Evolutionary conservation across 1,140 invertebrate species (phyloP).

Genomic region (Pogonomyrmex californicus): DNA sequence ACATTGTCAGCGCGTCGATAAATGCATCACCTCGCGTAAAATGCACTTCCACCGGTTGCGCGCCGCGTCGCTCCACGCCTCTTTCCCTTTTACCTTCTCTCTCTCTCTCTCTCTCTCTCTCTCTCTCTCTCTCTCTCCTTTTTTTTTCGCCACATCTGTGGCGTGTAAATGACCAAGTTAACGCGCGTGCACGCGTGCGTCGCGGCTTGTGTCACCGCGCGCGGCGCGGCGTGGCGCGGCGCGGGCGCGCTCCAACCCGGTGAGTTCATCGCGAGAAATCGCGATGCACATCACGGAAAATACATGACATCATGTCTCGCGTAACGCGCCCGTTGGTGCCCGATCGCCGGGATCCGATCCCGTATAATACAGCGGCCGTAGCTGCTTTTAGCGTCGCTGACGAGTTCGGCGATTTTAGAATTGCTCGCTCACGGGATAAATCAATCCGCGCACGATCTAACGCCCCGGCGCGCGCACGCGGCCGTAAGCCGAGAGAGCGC

Average conservation of each 20-base stretch:
- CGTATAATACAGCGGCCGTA: neutral
- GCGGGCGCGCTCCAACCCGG: constrained; percentile 47
- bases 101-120: constrained; percentile 9
- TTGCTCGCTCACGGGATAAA: neutral
- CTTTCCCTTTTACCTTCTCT: constrained; percentile 23
- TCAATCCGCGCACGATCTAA: neutral
- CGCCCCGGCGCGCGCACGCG: neutral
- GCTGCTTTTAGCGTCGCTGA: neutral
- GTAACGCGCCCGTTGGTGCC: neutral
- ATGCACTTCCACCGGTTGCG: constrained; percentile 37
- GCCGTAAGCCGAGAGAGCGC: neutral
- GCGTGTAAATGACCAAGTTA: constrained; percentile 43
- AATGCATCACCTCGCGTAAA: constrained; percentile 42
- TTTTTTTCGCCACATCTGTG: constrained; percentile 40
- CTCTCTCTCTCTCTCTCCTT: neutral
- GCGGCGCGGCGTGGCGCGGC: too few relatives aligned
- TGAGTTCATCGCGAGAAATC: constrained; percentile 72
- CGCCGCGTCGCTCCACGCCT: neutral
- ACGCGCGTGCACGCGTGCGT: constrained; percentile 57
- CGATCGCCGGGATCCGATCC: neutral
- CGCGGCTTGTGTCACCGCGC: constrained; percentile 65
- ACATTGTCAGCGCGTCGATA: constrained; percentile 41
- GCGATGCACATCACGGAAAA: constrained; percentile 60
- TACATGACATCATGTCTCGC: constrained; percentile 64
- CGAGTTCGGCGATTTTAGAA: constrained; percentile 11